Percentiles rank a stretch among this genome's conserved stretches.
Evolutionary conservation across 2,797 vertebrate genomes (phyloP).

Genomic region (Geotrypetes seraphini): DNA sequence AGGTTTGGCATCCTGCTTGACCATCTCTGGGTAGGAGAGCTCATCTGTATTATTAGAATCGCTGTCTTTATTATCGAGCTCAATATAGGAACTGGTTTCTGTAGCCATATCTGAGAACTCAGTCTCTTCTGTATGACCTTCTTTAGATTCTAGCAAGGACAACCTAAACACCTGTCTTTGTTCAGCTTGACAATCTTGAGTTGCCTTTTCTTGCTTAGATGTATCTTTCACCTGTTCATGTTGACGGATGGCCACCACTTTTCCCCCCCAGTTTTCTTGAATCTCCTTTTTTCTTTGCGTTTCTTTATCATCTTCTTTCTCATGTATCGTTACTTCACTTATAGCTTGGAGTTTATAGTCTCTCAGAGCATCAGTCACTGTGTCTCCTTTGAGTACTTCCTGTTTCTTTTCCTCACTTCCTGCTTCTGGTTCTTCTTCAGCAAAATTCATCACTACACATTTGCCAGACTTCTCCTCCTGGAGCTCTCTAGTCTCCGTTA

Average conservation of each 20-base stretch:
- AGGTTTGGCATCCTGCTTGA: conserved; percentile 17
- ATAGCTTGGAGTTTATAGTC: conserved; percentile 48
- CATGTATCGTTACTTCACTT: conserved; percentile 37
- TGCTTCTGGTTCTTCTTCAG: conserved; percentile 33
- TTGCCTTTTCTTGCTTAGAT: conserved; percentile 35
- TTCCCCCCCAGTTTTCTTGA: conserved; percentile 3
- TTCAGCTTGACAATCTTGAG: conserved; percentile 7
- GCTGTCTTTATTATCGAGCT: conserved; percentile 18
- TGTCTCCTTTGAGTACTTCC: conserved; percentile 23
- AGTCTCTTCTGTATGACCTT: neutral
- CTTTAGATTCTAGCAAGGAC: conserved; percentile 5
- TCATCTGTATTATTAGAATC: conserved; percentile 43
- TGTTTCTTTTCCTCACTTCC: conserved; percentile 14
- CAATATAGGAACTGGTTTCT: conserved; percentile 18
- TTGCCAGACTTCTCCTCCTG: conserved; percentile 48
- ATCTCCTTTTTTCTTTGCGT: neutral
- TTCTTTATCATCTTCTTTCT: conserved; percentile 15
- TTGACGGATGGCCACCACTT: neutral
- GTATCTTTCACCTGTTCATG: conserved; percentile 29
- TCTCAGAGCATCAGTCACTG: conserved; percentile 51
- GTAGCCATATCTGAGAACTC: conserved; percentile 22
- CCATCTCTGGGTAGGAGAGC: conserved; percentile 44
- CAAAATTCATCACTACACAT: no score
- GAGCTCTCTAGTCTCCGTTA: conserved; percentile 35
- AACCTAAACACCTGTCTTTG: conserved; percentile 1